Conservation (phyloP, 2,888 invertebrate genomes). For the Fragum whitleyi region DNA sequence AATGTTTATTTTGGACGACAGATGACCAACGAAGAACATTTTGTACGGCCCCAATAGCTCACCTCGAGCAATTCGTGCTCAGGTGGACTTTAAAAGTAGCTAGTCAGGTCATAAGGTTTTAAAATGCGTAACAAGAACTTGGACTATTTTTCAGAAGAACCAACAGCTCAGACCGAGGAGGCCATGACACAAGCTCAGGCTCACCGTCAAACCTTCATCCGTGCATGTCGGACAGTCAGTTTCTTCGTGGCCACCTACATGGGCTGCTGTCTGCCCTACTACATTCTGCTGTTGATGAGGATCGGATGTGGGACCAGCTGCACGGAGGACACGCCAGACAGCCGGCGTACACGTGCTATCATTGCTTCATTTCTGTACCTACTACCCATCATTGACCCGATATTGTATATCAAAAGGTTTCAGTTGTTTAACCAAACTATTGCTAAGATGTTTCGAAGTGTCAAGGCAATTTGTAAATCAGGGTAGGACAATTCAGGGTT, state of each 20-base stretch:
- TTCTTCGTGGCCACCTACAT: conserved; percentile 45
- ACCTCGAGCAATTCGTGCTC: no score
- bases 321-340: conserved; percentile 32
- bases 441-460: background rate
- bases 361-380: conserved; percentile 34
- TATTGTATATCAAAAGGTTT: conserved; percentile 48
- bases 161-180: background rate
- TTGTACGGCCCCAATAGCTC: no score
- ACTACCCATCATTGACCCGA: conserved; percentile 47
- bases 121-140: no score
- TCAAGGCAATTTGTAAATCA: background rate
- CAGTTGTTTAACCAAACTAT: conserved; percentile 22
- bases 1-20: no score
- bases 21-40: no score
- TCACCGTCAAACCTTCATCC: conserved; percentile 28
- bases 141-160: background rate
- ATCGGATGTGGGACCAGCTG: conserved; percentile 28
- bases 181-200: conserved; percentile 10
- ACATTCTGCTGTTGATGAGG: conserved; percentile 23
- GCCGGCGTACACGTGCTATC: conserved; percentile 24
- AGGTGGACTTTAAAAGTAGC: no score
- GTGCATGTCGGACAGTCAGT: conserved; percentile 43
- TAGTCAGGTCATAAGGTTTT: no score
- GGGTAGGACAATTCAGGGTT: no score
- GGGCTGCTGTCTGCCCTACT: conserved; percentile 48